Base-by-base conservation (phyloP, 1,140 invertebrate species). In the Carposina sasakii region DNA sequence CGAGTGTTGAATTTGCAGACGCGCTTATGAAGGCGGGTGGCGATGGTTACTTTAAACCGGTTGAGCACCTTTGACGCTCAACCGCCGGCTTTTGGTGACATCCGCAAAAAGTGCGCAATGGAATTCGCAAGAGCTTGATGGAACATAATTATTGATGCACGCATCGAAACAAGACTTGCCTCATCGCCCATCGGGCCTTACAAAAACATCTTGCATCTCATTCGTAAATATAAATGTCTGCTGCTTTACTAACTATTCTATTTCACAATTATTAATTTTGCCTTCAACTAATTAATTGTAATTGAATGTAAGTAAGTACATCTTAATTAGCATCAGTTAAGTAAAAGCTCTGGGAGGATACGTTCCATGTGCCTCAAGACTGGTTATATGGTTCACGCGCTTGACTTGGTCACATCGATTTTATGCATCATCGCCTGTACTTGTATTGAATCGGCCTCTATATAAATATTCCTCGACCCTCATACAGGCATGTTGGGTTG, bases 1-100 rank as follows among this genome's bases (percentile, higher is more conserved):
- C 65, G 76, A 71, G 65, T 79, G 71, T 70, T 76, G 69, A 79
- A 78, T 77, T 73, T 78, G 67, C 76, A 79, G 74, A 79, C 71
- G 70, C 65, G 64, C 64, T 73, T 73, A 75, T 76, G 76, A 77
- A 43, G 41, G 41, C 55, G 59, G 57, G 62, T 64, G 58, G 67
- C 63, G 72, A 65, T 67, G 65, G 73, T 71, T 64, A 78, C 71
- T 60, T n/a, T 39, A 77, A 82, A 82, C 78, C 78, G 78, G 78
- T 79, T 68, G 73, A 62, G 72, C 75, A 77, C 73, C 78, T 82
- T 75, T 76, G 63, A 60, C 53, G 67, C 60, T 54, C 63, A 58
- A 71, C 72, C 68, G 63, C 67, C 64, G 65, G 59, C 67, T 79
- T 77, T 82, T 71, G 71, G 76, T 75, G 74, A 76, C 74, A 79